Conservation (phyloP, 2,888 invertebrate genomes). For the Nomada goodeniana region DNA sequence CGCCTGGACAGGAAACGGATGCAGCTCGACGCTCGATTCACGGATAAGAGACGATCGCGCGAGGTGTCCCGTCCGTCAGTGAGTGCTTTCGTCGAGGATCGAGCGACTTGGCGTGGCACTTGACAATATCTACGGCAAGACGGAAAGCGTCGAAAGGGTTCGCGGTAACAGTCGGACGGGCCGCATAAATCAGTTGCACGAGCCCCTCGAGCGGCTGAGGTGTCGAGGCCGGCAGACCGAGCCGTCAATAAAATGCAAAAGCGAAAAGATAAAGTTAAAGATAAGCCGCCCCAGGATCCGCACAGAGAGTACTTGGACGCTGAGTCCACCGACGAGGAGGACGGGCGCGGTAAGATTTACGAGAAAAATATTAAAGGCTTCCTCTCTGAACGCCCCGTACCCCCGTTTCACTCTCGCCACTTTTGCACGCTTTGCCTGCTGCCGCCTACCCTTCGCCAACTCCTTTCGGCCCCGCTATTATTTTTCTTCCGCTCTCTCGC, state of each 20-base stretch:
- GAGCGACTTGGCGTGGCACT: constrained; percentile 59
- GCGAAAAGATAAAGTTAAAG: constrained; percentile 76
- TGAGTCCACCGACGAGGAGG: constrained; percentile 78
- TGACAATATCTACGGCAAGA: constrained; percentile 54
- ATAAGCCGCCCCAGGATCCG: constrained; percentile 76
- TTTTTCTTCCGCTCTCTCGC: constrained; percentile 1
- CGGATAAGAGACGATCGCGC: constrained; percentile 42
- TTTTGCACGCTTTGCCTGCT: constrained; percentile 11
- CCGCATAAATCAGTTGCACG: constrained; percentile 71
- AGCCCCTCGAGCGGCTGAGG: constrained; percentile 60
- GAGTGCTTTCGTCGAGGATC: constrained; percentile 26
- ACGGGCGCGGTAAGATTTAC: constrained; percentile 74
- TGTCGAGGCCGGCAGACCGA: constrained; percentile 66
- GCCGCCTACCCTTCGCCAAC: constrained; percentile 15
- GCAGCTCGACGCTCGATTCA: neutral
- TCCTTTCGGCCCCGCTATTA: constrained; percentile 12
- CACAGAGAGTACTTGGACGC: constrained; percentile 82
- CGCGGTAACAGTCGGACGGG: constrained; percentile 65
- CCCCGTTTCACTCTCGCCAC: constrained; percentile 9
- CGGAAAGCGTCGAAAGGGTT: constrained; percentile 49
- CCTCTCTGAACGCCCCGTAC: constrained; percentile 14
- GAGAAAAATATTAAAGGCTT: constrained; percentile 77
- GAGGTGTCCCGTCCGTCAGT: constrained; percentile 36
- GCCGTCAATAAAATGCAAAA: constrained; percentile 81
- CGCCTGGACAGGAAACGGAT: neutral